Base-by-base conservation (phyloP, 1,140 invertebrate genomes). In the Hylaeus anthracinus region DNA sequence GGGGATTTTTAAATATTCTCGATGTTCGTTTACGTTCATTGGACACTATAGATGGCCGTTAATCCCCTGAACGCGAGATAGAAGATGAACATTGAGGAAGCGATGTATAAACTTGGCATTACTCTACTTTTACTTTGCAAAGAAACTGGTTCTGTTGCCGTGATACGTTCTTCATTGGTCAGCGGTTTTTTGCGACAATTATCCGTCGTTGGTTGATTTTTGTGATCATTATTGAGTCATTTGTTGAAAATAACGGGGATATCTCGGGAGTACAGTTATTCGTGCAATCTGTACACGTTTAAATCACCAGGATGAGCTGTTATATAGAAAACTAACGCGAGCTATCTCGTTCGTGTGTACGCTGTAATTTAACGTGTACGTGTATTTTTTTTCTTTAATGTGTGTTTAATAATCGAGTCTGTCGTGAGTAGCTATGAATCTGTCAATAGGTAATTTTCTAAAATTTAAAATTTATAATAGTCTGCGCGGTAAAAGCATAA, bases 41-140 rank as follows among this genome's bases (percentile, higher is more conserved):
- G 71, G 71, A 78, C 61, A 70, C 58, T 48, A 60, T 66, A 77
- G 37, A 37, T 39, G 56, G 56, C 56, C 60, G 71, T 78, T 71
- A 78, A 71, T 78, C 66, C 53, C 53, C 4, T 5, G 12, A 4
- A 48, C 58, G 70, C 37, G 67, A 78, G 26, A 66, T 61, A 56
- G 60, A 61, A 39, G 66, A 71, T 51, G 75, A 71, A 70, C 37
- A 26, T 8, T 9, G 45, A 60, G 66, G 45, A 61, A 63, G 56
- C 63, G 75, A 71, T 64, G 66, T 58, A 60, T 41, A 71, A 70
- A 70, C 56, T 60, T 51, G 61, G 64, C 55, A 74, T 43, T 55
- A n/a, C 61, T 48, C 26, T 8, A 45, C 55, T 37, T 70, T 39
- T 60, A 66, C 64, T 43, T 37, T 15, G 8, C 51, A 14, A 58